These are phyloP conservation scores for Liparis tanakae DNA, from an alignment of 2,797 vertebrate species.

Conservation along the genomic window DNA sequence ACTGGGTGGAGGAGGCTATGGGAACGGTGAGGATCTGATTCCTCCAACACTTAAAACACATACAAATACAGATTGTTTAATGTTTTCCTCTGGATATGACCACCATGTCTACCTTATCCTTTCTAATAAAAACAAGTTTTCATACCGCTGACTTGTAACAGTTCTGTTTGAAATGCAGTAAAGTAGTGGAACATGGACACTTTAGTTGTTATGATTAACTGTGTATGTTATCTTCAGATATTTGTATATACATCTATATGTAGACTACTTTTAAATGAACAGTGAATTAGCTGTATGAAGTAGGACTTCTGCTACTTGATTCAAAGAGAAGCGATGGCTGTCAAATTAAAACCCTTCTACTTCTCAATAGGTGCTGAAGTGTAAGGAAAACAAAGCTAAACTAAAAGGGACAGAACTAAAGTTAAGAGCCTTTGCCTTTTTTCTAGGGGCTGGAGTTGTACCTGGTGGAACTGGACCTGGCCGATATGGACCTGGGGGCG, in stretches of 20 bases:
- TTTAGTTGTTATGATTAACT: not conserved
- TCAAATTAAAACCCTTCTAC: not conserved
- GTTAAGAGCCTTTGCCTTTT: not conserved
- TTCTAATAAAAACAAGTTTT: not conserved
- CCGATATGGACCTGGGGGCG: conserved; percentile 12
- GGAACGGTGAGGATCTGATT: conserved; percentile 48
- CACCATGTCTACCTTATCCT: not conserved
- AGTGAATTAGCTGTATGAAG: not conserved
- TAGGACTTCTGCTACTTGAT: not conserved
- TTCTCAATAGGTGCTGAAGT: not conserved
- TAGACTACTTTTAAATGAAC: not conserved
- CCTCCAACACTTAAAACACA: not conserved
- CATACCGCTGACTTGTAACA: not conserved
- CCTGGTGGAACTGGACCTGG: conserved; percentile 44
- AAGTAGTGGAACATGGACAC: not conserved
- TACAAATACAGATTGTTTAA: not conserved
- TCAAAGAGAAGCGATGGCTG: not conserved
- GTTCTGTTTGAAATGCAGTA: not conserved
- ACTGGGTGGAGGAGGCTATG: conserved; percentile 62
- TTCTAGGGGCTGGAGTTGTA: conserved; percentile 27
- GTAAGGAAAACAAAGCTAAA: not conserved
- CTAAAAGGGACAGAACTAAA: not conserved
- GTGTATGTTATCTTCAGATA: not conserved
- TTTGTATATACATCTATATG: not conserved
- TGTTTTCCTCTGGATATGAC: not conserved